Conservation (phyloP, 2,888 invertebrate species). For the Ypsolopha sequella region DNA sequence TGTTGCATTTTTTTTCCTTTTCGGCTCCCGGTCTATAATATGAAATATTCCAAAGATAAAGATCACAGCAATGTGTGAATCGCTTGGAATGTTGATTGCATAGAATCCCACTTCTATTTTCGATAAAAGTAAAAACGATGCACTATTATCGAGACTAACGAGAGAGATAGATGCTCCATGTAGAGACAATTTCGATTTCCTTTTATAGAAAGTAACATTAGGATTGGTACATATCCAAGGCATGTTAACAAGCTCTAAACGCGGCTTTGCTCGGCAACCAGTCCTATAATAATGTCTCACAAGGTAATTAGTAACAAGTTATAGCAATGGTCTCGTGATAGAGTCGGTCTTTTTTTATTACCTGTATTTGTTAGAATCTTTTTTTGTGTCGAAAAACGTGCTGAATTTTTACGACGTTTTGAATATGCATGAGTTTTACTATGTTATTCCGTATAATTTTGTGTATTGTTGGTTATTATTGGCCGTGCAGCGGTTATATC, state of each 20-base stretch:
- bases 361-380: no score
- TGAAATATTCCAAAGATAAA: constrained; percentile 1
- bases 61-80: constrained; percentile 17
- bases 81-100: constrained; percentile 33
- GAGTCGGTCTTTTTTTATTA: no score
- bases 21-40: not conserved
- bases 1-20: no score
- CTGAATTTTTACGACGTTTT: no score
- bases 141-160: constrained; percentile 58
- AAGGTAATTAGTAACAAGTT: constrained; percentile 16
- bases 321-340: no score
- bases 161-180: constrained; percentile 61
- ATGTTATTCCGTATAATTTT: no score
- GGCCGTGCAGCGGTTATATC: no score
- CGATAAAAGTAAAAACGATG: constrained; percentile 48
- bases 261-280: constrained; percentile 29
- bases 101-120: constrained; percentile 24
- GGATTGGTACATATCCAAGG: constrained; percentile 36
- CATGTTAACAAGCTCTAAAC: constrained; percentile 34
- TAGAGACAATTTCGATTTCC: constrained; percentile 66
- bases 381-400: no score
- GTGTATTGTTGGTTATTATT: no score
- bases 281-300: constrained; percentile 22
- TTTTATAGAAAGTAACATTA: constrained; percentile 68
- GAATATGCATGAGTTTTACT: no score